A percentile compares a stretch with the other conserved stretches of the same genome.
Conservation (phyloP, 2,797 vertebrate species). For the Pantherophis vulpinus region DNA sequence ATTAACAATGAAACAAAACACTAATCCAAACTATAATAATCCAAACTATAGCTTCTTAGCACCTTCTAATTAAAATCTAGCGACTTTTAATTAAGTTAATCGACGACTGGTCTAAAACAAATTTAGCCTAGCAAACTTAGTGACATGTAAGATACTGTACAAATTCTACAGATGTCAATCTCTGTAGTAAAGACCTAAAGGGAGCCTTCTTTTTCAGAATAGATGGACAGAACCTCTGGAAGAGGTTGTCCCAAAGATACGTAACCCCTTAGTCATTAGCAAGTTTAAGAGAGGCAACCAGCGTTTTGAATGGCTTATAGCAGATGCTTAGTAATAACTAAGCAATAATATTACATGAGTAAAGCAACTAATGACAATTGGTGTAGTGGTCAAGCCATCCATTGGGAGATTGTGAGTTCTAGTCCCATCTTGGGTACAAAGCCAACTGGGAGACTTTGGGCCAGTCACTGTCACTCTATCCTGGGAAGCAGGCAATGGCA, state of each 20-base stretch:
- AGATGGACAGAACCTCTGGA: neutral
- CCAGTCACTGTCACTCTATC: neutral
- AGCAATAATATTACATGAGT: neutral
- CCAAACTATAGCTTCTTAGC: conserved; percentile 56
- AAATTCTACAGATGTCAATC: neutral
- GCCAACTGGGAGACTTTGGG: neutral
- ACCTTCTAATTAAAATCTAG: conserved; percentile 54
- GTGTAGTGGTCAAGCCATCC: neutral
- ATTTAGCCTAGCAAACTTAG: conserved; percentile 73
- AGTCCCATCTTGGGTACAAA: neutral
- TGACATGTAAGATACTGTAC: conserved; percentile 53
- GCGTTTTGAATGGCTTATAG: neutral
- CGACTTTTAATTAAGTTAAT: conserved; percentile 73
- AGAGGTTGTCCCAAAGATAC: neutral
- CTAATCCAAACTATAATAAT: conserved; percentile 30
- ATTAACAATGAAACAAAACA: conserved; percentile 49
- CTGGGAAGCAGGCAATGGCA: neutral
- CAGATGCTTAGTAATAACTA: neutral
- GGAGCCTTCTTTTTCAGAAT: neutral
- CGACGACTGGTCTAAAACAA: conserved; percentile 58
- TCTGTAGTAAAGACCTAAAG: neutral
- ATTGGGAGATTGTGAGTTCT: neutral
- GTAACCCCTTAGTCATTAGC: neutral
- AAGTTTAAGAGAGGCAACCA: neutral
- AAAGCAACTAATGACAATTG: neutral